Base-by-base conservation (phyloP, 2,888 invertebrate genomes). In the Mesorhabditis spiculigera region DNA sequence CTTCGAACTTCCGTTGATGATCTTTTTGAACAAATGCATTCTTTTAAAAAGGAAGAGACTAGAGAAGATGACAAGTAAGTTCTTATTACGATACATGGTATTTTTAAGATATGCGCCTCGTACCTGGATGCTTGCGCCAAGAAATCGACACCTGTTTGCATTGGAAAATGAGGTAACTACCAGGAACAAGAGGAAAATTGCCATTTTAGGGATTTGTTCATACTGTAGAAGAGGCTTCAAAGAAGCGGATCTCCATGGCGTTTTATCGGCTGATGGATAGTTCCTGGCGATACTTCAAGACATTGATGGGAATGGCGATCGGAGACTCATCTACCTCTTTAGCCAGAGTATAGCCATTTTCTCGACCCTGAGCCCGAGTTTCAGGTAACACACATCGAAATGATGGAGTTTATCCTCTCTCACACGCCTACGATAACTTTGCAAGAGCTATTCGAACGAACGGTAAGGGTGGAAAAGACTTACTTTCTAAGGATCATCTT, bases 301-400 rank as follows among this genome's bases (percentile, higher is more conserved):
- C 67, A 16, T 43, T 80, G 16, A 63, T 78, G 4, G 78, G 80
- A 66, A 78, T 80, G 76, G 77, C 78, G 13, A 76, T 80, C 67
- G 80, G 80, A 13, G 80, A 80, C 13, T 71, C 78, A 0, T 77
- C 80, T 4, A 68, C 75, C 50, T 78, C 77, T 6, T 71, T 80
- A 41, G 75, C 77, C 50, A 77, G 76, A 50, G 58, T 50, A 50
- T 13, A n/a, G n/a, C 8, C 58, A 13, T 50, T 50, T 50, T 50
- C n/a, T 50, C 58, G 58, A 50, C 10, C 10, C n/a, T 50, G 8
- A 13, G n/a, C 8, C n/a, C 10, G 8, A 50, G 8, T 50, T 50
- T 50, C n/a, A 50, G 76, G 78, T 74, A 4, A 78, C 77, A 3
- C 77, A 76, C 68, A 68, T 73, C 42, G 77, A 75, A 0, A 71